Evolutionary conservation across 2,113 vertebrate genomes (phyloP).

Genomic region (Triplophysa tibetana): DNA sequence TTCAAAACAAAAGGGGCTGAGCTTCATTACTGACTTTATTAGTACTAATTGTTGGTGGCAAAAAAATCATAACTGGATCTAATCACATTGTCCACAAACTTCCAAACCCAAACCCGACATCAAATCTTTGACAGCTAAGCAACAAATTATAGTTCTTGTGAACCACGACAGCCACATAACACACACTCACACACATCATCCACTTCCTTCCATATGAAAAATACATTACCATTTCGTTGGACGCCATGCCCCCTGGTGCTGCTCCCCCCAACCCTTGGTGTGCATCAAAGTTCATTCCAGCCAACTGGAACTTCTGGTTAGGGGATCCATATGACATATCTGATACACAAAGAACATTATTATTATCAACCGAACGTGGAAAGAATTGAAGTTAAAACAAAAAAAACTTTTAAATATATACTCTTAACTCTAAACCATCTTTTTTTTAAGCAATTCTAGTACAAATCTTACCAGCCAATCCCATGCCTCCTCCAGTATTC

Average conservation of each 20-base stretch:
- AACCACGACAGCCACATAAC: not conserved
- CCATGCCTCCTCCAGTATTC: constrained; percentile 81
- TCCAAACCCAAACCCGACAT: not conserved
- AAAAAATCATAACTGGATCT: not conserved
- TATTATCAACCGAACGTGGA: too few relatives aligned
- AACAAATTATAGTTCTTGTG: constrained; percentile 1
- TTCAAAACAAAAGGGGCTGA: constrained; percentile 49
- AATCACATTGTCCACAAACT: not conserved
- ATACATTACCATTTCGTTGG: constrained; percentile 99
- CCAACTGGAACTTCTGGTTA: constrained; percentile 89
- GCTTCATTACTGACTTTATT: constrained; percentile 48
- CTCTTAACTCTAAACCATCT: not conserved
- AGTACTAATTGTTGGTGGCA: not conserved
- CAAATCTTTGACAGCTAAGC: not conserved
- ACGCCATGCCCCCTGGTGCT: constrained; percentile 80
- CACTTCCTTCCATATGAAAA: constrained; percentile 68
- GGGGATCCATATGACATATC: constrained; percentile 86
- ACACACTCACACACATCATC: constrained; percentile 1
- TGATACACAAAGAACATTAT: constrained; percentile 51
- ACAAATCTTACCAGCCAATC: constrained; percentile 85
- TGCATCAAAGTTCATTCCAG: constrained; percentile 90
- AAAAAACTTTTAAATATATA: too few relatives aligned
- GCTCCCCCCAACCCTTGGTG: constrained; percentile 88
- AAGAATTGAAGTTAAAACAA: too few relatives aligned
- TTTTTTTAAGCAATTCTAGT: not conserved